phyloP scores from a whole-genome alignment of 64 coral and sea anemone genomes.

The Cladopsammia gracilis region DNA sequence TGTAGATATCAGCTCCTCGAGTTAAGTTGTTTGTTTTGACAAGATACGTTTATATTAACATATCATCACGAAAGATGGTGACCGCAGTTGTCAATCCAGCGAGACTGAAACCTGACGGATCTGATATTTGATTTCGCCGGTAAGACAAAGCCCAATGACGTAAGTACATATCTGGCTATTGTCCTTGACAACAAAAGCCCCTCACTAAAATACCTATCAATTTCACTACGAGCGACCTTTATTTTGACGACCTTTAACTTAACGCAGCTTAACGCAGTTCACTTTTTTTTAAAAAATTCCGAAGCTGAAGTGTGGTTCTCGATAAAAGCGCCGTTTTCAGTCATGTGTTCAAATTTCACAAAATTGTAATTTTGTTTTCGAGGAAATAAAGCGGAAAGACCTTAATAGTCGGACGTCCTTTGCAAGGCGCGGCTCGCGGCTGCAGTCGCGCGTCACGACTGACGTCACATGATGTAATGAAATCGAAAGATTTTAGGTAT shows the following conservation, averaged over 20 bases:
- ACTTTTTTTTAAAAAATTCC: no score
- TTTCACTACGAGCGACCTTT: no score
- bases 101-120: no score
- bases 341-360: not conserved
- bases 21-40: slow-evolving; percentile 12
- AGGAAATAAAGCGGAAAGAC: not conserved
- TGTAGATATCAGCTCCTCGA: not conserved
- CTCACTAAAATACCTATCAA: no score
- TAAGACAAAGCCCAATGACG: no score
- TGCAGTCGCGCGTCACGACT: not conserved
- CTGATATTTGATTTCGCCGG: not conserved
- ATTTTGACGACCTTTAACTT: no score
- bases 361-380: not conserved
- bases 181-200: no score
- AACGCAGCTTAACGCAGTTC: no score
- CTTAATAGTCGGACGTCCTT: not conserved
- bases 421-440: not conserved
- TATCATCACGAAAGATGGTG: not conserved
- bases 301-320: not conserved
- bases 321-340: no score
- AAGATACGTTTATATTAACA: not conserved
- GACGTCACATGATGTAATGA: slow-evolving; percentile 24
- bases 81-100: no score
- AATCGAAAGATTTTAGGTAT: not conserved
- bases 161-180: no score